Evolutionary conservation across 2,888 invertebrate species (phyloP), one percentile per base, ranked within the genome.

Genomic region (Synergus japonicus): DNA sequence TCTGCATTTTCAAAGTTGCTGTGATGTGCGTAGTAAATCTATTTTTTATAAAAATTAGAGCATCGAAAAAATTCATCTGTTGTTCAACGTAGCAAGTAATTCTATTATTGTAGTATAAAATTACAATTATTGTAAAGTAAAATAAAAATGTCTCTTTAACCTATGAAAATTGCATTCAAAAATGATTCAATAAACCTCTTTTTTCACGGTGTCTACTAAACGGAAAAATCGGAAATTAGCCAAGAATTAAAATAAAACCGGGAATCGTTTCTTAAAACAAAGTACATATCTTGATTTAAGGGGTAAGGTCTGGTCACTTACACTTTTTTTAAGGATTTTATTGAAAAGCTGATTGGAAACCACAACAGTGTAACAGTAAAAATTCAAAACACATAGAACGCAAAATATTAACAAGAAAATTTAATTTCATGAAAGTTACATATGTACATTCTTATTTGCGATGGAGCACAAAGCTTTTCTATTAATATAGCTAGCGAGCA

Each of bases 1-100:
- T 89, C 84, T 88, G 88, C 89, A 90, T 89, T 90, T 90, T 84
- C 76, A 86, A 87, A 88, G 86, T 86, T 85, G 83, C 88, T 90
- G 88, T 89, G 89, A 90, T 90, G 88, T 85, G 85, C 83, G 88
- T 87, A 86, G 84, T 86, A 85, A 88, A 86, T 88, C 83, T 88
- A 89, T 89, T 89, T 89, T 87, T 84, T 87, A 87, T 84, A 83
- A 83, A 77, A 85, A 81, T 76, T 86, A 83, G 81, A 81, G 85
- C 87, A 79, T 86, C 79, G 67, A 82, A 78, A 83, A 85, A 85
- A 84, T 85, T 83, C 85, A 81, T 83, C 77, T 82, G 80, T 84
- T 49, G 37, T 60, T 58, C 37, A 60, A 44, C 43, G 13, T 13
- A 15, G 58, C 43, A 22, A 63, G 63, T 60, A 60, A 60, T 29